Percentiles rank a stretch among this genome's conserved stretches.
These are phyloP conservation scores for Panurus biarmicus DNA, from an alignment of 2,113 vertebrate genomes.

Conservation along the genomic window DNA sequence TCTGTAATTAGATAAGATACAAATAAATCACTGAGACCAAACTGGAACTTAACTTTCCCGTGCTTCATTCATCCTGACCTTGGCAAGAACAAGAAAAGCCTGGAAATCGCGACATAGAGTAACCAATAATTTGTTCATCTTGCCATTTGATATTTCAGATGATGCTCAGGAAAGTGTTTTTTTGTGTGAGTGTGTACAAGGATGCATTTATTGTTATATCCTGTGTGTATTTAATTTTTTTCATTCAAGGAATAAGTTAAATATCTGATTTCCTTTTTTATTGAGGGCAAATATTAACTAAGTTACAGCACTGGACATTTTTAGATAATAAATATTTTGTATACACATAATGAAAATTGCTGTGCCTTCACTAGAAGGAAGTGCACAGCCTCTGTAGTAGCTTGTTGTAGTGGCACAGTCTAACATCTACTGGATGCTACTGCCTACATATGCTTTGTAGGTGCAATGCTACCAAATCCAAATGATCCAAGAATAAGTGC, in stretches of 20 bases:
- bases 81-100: too few species aligned
- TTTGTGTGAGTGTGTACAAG: background rate
- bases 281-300: background rate
- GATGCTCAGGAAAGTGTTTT: background rate
- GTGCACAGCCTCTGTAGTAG: background rate
- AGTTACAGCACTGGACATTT: background rate
- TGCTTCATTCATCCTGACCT: too few species aligned
- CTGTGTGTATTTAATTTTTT: background rate
- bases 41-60: too few species aligned
- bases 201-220: background rate
- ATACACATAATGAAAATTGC: background rate
- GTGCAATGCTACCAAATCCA: background rate
- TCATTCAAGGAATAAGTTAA: background rate
- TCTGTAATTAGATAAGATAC: too few species aligned
- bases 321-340: background rate
- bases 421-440: background rate
- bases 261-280: background rate
- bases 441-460: background rate
- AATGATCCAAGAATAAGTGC: background rate
- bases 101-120: too few species aligned
- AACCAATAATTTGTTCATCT: background rate
- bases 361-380: background rate
- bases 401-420: background rate
- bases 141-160: background rate
- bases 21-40: too few species aligned